Base-by-base conservation (phyloP, 1,140 invertebrate species). In the Papilio xuthus region DNA sequence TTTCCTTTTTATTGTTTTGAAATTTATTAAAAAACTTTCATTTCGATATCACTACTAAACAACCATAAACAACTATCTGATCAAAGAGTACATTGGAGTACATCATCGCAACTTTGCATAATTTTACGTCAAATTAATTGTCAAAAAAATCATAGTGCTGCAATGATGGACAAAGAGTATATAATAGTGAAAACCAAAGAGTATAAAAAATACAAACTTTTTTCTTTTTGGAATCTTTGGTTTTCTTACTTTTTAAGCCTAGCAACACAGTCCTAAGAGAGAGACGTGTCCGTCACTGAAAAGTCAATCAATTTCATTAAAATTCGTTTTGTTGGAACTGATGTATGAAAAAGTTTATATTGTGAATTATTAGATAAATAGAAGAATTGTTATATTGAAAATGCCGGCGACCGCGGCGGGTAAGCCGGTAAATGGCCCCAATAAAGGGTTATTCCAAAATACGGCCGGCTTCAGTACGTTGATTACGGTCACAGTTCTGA, bases 401-500 rank as follows among this genome's bases (percentile, higher is more conserved):
- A 93, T 92, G 91, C 88, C 89, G 88, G 82, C 88, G 77, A 81
- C 86, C 75, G 81, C 82, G 71, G 82, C 79, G 79, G 80, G 84
- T 44, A 90, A 85, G 74, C 72, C 86, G 78, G 85, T 74, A 53
- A 86, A 88, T 86, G 88, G 84, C 78, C 87, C 82, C 26, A 89
- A 83, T 77, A 91, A 90, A 81, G 87, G 87, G 2, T 71, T 95
- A 83, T 93, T 96, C 83, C 95, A 95, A 79, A 96, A 95, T 86
- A 95, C 95, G 81, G 92, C 95, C 82, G 96, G 95, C 80, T 94
- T 96, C 77, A 96, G 95, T 86, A 99, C 97, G 88, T 95, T 99
- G 80, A 96, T 98, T 83, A 97, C 97, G 78, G 98, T 99, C 94
- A 97, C 97, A 56, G 97, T 99, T 81, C 95, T 99, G 81, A 94